Evolutionary conservation across 2,113 vertebrate species (phyloP), one percentile per base, ranked within the genome.

Genomic region (Globicephala melas): DNA sequence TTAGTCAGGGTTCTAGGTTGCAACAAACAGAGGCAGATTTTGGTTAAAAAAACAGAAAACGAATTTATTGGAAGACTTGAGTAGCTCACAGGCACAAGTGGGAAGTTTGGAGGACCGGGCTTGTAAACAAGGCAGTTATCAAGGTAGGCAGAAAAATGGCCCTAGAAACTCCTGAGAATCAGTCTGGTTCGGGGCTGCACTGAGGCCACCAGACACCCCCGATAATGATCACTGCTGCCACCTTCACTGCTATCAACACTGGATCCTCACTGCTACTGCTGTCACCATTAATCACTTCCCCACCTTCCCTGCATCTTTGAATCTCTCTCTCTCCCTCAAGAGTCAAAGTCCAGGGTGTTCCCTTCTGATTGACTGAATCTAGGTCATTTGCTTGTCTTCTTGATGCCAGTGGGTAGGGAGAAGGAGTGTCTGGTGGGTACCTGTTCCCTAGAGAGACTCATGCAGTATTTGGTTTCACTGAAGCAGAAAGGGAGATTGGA

Each of bases 11-110:
- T 65, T 80, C 36, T 89, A 41, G 12, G 44, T 89, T 92, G 8
- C 44, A 85, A 89, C 65, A 67, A 85, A 93, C 55, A 79, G 79
- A 96, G 25, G 44, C 53, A 58, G 55, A 65, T 73, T 89, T 96
- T 13, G 25, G 1, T 70, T 65, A 85, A 73, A 76, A 91, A 28
- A 73, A 36, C 8, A 93, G 26, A 47, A 83, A 93, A 50, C 58
- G 41, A 86, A 81, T 67, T 50, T 86, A 14, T 53, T 26, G 47
- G 79, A 33, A 93, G 73, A 50, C 9, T n/a, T 85, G 15, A 5
- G 21, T 67, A 80, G 71, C 11, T 65, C 47, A 67, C 13, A 80
- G 36, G 67, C 26, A 60, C 5, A 28, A 28, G 0, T 85, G 58
- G 65, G 41, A 73, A 80, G 41, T 86, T 26, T 68, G 58, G 26